Percentiles rank a stretch among this genome's conserved stretches.
Evolutionary conservation across 2,113 vertebrate genomes (phyloP).

Genomic region (Laticauda colubrina): DNA sequence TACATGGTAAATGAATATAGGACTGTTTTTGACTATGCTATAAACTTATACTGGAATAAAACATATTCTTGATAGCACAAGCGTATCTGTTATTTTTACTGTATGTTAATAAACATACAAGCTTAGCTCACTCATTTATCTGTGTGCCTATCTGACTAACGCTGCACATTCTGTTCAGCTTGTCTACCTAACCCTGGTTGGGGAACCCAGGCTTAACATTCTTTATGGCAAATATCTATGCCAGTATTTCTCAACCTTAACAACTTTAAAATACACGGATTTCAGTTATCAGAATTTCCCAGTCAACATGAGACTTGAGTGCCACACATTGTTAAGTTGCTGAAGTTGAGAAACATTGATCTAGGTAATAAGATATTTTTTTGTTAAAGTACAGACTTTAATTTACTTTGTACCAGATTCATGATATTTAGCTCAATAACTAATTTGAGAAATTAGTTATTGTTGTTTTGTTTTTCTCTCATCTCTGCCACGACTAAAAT

Average conservation of each 20-base stretch:
- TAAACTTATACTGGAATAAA: too few relatives aligned
- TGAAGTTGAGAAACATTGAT: not conserved
- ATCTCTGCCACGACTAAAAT: not conserved
- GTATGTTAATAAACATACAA: too few relatives aligned
- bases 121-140: too few relatives aligned
- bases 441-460: not conserved
- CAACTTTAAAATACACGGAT: not conserved
- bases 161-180: too few relatives aligned
- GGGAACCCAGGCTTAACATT: too few relatives aligned
- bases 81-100: too few relatives aligned
- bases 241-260: not conserved
- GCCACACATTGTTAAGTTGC: not conserved
- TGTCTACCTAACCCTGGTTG: too few relatives aligned
- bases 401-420: not conserved
- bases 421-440: not conserved
- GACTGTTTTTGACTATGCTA: too few relatives aligned
- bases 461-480: not conserved
- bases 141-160: too few relatives aligned
- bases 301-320: not conserved
- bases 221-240: not conserved
- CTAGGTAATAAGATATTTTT: not conserved
- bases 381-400: not conserved
- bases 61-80: too few relatives aligned
- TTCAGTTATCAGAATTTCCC: not conserved
- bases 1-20: too few relatives aligned